Conservation (phyloP, 2,888 invertebrate genomes). For the Salticus scenicus region DNA sequence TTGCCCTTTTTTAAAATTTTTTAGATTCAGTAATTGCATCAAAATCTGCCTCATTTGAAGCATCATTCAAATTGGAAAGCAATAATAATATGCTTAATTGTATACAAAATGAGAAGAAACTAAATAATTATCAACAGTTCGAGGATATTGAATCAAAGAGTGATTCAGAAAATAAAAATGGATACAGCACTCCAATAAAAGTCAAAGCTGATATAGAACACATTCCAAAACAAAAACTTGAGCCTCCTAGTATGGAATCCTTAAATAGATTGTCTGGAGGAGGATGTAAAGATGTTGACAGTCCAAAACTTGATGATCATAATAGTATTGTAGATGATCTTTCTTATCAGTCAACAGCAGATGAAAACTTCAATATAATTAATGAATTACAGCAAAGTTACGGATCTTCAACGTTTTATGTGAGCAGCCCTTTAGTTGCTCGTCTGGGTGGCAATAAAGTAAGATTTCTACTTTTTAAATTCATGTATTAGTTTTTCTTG, state of each 20-base stretch:
- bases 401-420: conserved; percentile 55
- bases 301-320: background rate
- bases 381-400: conserved; percentile 38
- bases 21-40: background rate
- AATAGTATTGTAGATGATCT: background rate
- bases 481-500: background rate
- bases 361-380: conserved; percentile 18
- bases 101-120: background rate
- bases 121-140: background rate
- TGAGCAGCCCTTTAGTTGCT: conserved; percentile 44
- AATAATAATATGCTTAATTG: conserved; percentile 24
- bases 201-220: conserved; percentile 12
- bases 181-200: background rate
- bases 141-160: background rate
- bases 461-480: conserved; percentile 15
- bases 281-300: background rate
- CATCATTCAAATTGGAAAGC: conserved; percentile 12
- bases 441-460: conserved; percentile 39
- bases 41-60: background rate
- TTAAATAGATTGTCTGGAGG: conserved; percentile 2
- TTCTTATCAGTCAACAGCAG: background rate
- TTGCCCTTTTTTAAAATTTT: too few species aligned
- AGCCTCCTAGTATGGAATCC: background rate
- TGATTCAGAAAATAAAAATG: background rate
- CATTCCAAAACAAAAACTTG: background rate